phyloP scores from a whole-genome alignment of 2,113 vertebrate genomes.

The Puffinus mauretanicus region DNA sequence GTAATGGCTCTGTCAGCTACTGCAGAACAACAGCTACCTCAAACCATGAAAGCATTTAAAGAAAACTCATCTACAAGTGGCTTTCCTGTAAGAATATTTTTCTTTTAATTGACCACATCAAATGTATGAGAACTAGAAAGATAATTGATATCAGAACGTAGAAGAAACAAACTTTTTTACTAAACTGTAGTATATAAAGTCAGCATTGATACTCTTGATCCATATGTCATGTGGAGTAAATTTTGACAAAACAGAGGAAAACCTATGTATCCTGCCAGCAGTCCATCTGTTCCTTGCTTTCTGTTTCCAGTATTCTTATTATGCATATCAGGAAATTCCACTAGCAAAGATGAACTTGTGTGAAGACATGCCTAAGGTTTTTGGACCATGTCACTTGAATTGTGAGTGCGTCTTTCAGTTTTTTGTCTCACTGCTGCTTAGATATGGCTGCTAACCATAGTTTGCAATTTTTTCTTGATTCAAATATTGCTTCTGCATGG shows the following conservation, averaged over 20 bases:
- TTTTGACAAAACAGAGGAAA: neutral
- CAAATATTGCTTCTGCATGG: neutral
- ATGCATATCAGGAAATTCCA: neutral
- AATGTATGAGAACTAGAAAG: neutral
- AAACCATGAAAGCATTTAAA: neutral
- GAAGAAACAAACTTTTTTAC: neutral
- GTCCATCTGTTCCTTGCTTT: neutral
- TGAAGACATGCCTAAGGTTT: neutral
- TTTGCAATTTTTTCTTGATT: neutral
- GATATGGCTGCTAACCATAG: neutral
- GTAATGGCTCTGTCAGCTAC: neutral
- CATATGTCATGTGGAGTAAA: neutral
- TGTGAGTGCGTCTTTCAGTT: neutral
- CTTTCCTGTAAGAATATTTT: slow-evolving; percentile 38
- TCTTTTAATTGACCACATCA: neutral
- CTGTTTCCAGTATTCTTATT: neutral
- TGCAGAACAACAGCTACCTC: neutral
- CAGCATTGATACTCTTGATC: neutral
- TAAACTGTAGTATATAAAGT: neutral
- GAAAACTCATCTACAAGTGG: neutral
- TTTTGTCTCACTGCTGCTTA: neutral
- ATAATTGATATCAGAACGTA: neutral
- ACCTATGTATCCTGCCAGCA: neutral
- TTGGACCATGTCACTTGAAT: neutral
- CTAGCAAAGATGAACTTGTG: neutral